Percentiles rank a stretch among this genome's conserved stretches.
These are phyloP conservation scores for Hypanus sabinus DNA, from an alignment of 2,113 vertebrate genomes.

Conservation along the genomic window DNA sequence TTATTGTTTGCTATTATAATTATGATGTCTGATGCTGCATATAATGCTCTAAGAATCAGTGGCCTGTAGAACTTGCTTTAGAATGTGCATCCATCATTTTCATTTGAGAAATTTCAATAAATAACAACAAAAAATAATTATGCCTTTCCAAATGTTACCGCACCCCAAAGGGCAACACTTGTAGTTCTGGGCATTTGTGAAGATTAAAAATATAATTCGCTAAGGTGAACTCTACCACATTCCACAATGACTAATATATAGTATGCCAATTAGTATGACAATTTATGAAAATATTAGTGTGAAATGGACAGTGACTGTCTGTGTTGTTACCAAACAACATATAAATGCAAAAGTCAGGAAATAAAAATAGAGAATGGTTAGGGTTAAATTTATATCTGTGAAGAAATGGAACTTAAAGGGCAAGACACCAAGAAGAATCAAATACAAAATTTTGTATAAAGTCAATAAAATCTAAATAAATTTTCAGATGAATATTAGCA, in stretches of 20 bases:
- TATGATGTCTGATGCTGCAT: neutral
- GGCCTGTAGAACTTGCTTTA: neutral
- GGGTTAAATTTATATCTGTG: neutral
- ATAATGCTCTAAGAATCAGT: neutral
- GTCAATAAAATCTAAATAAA: neutral
- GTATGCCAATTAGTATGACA: neutral
- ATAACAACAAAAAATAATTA: neutral
- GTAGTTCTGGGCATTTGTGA: neutral
- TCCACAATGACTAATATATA: neutral
- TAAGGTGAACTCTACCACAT: neutral
- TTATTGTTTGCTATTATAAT: neutral
- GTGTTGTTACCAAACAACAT: neutral
- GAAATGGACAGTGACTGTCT: neutral
- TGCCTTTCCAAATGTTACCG: neutral
- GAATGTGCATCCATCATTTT: neutral
- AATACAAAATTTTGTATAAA: neutral
- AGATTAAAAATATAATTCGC: neutral
- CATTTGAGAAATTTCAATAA: neutral
- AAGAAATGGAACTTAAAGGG: neutral
- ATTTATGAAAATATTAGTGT: neutral
- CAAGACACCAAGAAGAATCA: neutral
- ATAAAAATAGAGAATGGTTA: neutral
- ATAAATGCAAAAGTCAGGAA: neutral
- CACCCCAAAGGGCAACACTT: neutral
- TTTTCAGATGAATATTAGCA: neutral